Conservation (phyloP, 2,888 invertebrate genomes). For the Noctua janthina region DNA sequence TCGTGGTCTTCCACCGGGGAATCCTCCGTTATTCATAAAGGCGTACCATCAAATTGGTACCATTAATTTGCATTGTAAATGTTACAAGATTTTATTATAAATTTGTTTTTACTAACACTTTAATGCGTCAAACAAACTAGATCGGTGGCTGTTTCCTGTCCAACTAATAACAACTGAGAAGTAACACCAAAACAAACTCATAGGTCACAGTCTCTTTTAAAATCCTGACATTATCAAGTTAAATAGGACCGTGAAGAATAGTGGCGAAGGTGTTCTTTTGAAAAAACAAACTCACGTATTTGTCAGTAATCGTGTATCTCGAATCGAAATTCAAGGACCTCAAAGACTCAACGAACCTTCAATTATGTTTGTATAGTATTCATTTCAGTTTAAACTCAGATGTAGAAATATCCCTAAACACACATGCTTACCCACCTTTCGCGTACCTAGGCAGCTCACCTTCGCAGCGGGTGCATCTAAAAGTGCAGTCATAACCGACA, state of each 20-base stretch:
- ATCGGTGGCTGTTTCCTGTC: background rate
- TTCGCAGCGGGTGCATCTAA: slow-evolving; percentile 59
- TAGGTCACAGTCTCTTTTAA: background rate
- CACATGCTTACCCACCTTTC: slow-evolving; percentile 30
- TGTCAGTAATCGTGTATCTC: background rate
- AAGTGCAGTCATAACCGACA: slow-evolving; percentile 64
- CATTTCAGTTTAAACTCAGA: slow-evolving; percentile 3
- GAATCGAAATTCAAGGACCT: background rate
- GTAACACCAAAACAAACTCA: background rate
- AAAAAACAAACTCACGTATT: background rate
- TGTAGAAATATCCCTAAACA: slow-evolving; percentile 42
- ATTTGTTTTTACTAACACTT: background rate
- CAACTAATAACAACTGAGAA: background rate
- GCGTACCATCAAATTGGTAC: background rate
- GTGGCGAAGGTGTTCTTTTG: background rate
- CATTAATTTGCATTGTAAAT: background rate
- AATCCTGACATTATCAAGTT: background rate
- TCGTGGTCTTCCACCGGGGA: background rate
- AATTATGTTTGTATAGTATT: background rate
- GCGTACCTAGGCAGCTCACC: slow-evolving; percentile 55
- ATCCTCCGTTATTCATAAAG: background rate
- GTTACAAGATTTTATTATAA: background rate
- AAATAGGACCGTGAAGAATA: background rate
- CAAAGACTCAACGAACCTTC: background rate
- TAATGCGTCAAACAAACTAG: background rate